phyloP scores from a whole-genome alignment of 2,113 vertebrate species.

The Chlamydotis undulata region DNA sequence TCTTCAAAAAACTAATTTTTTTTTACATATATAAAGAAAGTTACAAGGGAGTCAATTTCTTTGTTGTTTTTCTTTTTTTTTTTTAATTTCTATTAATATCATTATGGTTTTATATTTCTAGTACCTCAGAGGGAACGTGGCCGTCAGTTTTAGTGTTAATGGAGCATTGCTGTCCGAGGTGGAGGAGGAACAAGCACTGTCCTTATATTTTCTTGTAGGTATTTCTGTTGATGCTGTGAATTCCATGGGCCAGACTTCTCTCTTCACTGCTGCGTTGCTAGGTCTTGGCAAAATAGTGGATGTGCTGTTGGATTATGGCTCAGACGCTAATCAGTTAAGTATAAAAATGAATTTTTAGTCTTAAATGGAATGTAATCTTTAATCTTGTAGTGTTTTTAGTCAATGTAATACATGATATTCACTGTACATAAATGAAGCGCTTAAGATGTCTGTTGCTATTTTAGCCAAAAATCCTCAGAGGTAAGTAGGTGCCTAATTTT shows the following conservation, averaged over 20 bases:
- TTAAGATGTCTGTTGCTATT: rapidly evolving
- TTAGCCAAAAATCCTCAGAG: not conserved
- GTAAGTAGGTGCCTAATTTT: not conserved
- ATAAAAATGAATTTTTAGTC: not conserved
- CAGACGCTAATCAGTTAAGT: slow-evolving; percentile 87
- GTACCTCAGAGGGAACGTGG: not conserved
- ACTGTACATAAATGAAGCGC: rapidly evolving
- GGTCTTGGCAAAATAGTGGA: slow-evolving; percentile 77
- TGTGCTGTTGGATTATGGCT: slow-evolving; percentile 81
- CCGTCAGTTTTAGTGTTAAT: too few species aligned
- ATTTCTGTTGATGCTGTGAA: slow-evolving; percentile 79
- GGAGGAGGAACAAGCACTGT: rapidly evolving
- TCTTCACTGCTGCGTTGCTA: slow-evolving; percentile 83
- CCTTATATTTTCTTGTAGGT: slow-evolving; percentile 50
- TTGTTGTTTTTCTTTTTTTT: not conserved
- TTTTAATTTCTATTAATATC: rapidly evolving
- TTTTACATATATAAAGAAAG: too few species aligned
- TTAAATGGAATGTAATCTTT: not conserved
- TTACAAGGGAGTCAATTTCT: rapidly evolving
- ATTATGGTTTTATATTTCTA: rapidly evolving
- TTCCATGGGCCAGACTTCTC: slow-evolving; percentile 81
- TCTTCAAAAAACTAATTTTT: too few species aligned
- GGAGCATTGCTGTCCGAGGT: rapidly evolving
- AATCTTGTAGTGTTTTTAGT: not conserved
- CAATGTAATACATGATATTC: not conserved